These are phyloP conservation scores for Marcusenius ussheri DNA, from an alignment of 2,113 vertebrate genomes.

Conservation along the genomic window DNA sequence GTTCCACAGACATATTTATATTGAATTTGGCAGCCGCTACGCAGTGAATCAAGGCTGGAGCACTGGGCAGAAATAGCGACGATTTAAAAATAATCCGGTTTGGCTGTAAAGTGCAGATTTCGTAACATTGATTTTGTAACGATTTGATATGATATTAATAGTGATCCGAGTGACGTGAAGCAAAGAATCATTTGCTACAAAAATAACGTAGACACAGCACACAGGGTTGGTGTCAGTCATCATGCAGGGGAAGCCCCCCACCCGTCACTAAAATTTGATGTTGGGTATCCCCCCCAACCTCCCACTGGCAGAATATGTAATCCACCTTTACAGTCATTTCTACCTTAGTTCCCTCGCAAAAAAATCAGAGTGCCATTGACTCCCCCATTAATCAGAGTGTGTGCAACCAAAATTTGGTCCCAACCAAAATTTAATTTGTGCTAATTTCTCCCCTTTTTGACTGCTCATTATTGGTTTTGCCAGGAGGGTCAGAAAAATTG, in stretches of 20 bases:
- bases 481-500: background rate
- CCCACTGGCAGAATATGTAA: background rate
- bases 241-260: background rate
- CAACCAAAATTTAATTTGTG: background rate
- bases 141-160: background rate
- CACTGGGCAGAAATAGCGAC: background rate
- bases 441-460: background rate
- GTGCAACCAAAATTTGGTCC: background rate
- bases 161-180: background rate
- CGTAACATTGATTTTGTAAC: background rate
- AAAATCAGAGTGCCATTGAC: background rate
- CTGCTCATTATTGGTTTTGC: background rate
- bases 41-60: background rate
- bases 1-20: conserved; percentile 8
- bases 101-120: background rate
- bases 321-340: background rate
- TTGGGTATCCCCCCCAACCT: background rate
- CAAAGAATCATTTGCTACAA: background rate
- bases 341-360: background rate
- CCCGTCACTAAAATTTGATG: background rate
- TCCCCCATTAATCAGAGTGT: background rate
- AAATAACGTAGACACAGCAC: background rate
- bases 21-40: background rate
- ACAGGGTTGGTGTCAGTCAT: background rate
- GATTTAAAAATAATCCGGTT: background rate